A percentile compares a stretch with the other conserved stretches of the same genome.
Evolutionary conservation across 1,140 invertebrate species (phyloP).

Genomic region (Heterodera schachtii): DNA sequence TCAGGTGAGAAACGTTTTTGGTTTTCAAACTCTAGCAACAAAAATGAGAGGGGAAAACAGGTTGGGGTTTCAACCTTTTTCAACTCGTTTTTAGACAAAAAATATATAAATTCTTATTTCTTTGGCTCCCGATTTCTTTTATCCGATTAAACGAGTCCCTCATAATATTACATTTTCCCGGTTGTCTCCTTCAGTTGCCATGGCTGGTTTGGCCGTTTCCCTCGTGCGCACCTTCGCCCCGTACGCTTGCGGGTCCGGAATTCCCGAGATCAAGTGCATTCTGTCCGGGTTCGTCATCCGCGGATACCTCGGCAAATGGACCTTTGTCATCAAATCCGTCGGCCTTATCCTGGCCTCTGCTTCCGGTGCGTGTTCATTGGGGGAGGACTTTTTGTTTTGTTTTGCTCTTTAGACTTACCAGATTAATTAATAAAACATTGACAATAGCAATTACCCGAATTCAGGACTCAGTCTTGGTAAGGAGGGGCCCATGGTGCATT

Average conservation of each 20-base stretch:
- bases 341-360: constrained; percentile 66
- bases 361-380: constrained; percentile 44
- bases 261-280: constrained; percentile 99
- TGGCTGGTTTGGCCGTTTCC: constrained; percentile 83
- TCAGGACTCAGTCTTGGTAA: constrained; percentile 92
- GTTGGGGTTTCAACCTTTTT: no score
- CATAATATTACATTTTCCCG: not conserved
- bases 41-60: no score
- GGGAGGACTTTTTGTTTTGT: no score
- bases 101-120: no score
- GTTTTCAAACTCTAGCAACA: no score
- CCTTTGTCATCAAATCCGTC: constrained; percentile 89
- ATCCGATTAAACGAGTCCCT: no score
- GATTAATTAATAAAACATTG: no score
- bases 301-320: constrained; percentile 99
- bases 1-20: constrained; percentile 74
- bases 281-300: constrained; percentile 98
- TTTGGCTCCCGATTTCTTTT: not conserved
- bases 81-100: no score
- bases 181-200: constrained; percentile 31
- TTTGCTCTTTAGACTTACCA: no score
- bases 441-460: not conserved
- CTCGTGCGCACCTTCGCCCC: constrained; percentile 97
- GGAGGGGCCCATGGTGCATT: constrained; percentile 99
- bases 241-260: constrained; percentile 95